Base-by-base conservation (phyloP, 2,888 invertebrate species). In the Ophonus ardosiacus region DNA sequence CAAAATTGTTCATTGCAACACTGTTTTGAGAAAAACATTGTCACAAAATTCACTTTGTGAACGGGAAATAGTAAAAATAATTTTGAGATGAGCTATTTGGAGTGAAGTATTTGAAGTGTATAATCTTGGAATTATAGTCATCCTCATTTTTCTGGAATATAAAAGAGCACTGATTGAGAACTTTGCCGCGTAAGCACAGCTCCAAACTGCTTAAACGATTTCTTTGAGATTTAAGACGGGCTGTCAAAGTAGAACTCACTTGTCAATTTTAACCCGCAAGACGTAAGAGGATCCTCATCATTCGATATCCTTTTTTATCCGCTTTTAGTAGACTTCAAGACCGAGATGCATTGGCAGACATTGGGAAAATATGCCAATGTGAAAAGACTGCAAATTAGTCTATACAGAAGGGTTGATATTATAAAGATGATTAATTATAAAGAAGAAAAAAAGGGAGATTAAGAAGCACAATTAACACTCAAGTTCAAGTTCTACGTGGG, bases 211-310 rank as follows among this genome's bases (percentile, higher is more conserved):
- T 68, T 68, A 68, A 68, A 68, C 68, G 68, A 68, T 68, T 68
- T 68, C 68, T 68, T 68, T 68, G 68, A 68, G 68, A 68, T 68
- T 68, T 68, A 68, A 68, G 68, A 68, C 68, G 38, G 31, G 68
- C 68, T 68, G 68, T 68, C 68, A 68, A 68, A 68, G 68, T 68
- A 68, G 31, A 68, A n/a, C 68, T 68, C 68, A 68, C 68, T 68
- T 68, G 68, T 68, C 68, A 68, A 68, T 38, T 68, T 68, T 68
- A 68, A 38, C 68, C 68, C 68, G 68, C 68, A 68, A 68, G 68
- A 8, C n/a, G 68, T 31, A 68, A 68, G 68, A 31, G 68, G 38
- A 68, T 38, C 68, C 38, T 24, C n/a, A 31, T 31, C 38, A 38
- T 68, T 68, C 68, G 68, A 68, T 68, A 68, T 68, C 68, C 68